Evolutionary conservation across 2,888 invertebrate species (phyloP), one percentile per base, ranked within the genome.

Genomic region (Spicauda simplicius): DNA sequence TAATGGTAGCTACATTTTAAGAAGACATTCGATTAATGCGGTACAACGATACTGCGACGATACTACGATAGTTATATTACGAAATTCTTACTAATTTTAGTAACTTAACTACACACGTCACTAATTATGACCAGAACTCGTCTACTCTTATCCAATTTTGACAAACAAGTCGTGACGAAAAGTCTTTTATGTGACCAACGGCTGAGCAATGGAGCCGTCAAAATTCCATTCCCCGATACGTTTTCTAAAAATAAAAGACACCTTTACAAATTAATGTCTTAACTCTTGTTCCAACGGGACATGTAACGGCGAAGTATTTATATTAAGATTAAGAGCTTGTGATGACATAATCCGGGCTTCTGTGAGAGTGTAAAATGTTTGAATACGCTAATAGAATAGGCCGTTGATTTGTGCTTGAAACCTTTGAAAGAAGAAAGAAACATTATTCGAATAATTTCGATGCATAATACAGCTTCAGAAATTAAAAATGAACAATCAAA

Each of bases 181-280:
- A 14, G 56, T 57, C 67, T 62, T 67, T 67, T 67, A n/a, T n/a
- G 56, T 67, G 50, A 60, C 18, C 48, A 57, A 61, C 61, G 12
- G 55, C 57, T 45, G 41, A 64, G 30, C 56, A 45, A 48, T 56
- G 48, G 61, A 61, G 56, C 56, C 61, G 67, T 67, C 67, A 56
- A 62, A 62, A 67, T 61, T 56, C 67, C 67, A 52, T 52, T 61
- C 61, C 41, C 48, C 55, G 54, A 48, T 66, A 50, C 66, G 30
- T 62, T 68, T 45, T 62, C 57, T 68, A 68, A 68, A 68, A 62
- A 68, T 62, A 68, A 68, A 57, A 52, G 48, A 53, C 50, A 61
- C 16, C 61, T 67, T 56, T 55, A 56, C 61, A 67, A 56, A 67
- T 61, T 61, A 60, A 66, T 50, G 60, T 56, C 59, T 65, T 61